phyloP scores from a whole-genome alignment of 1,140 invertebrate species.

The Drosophila yakuba region DNA sequence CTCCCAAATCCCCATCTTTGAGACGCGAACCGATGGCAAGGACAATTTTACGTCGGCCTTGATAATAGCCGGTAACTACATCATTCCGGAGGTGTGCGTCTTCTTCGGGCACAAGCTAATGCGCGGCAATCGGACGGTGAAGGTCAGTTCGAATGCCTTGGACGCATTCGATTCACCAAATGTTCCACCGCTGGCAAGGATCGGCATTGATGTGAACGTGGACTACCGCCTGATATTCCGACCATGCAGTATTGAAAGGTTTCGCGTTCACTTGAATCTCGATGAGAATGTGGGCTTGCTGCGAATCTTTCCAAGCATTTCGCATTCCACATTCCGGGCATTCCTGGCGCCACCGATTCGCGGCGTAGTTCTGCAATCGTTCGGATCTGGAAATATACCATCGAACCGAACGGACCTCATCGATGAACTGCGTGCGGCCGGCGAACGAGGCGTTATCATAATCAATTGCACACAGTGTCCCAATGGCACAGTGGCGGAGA shows the following conservation, averaged over 20 bases:
- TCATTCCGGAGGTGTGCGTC: constrained; percentile 97
- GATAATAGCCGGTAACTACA: constrained; percentile 95
- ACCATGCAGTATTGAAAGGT: constrained; percentile 89
- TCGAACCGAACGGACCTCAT: constrained; percentile 93
- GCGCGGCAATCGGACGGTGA: constrained; percentile 95
- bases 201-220: constrained; percentile 92
- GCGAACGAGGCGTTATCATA: constrained; percentile 93
- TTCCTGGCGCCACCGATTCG: constrained; percentile 94
- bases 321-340: constrained; percentile 90
- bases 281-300: constrained; percentile 94
- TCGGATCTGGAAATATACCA: constrained; percentile 97
- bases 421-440: constrained; percentile 90
- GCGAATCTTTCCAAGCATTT: constrained; percentile 96
- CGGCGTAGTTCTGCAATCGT: constrained; percentile 96
- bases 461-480: constrained; percentile 97
- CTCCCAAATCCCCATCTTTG: constrained; percentile 95
- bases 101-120: constrained; percentile 96
- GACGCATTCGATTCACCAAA: constrained; percentile 97
- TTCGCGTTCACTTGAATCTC: constrained; percentile 91
- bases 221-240: constrained; percentile 92
- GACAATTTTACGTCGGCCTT: constrained; percentile 97
- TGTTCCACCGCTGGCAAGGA: constrained; percentile 90
- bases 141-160: constrained; percentile 92
- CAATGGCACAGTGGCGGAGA: constrained; percentile 89
- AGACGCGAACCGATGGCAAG: constrained; percentile 94